Conservation (phyloP, 2,797 vertebrate genomes). For the Nothura maculosa region DNA sequence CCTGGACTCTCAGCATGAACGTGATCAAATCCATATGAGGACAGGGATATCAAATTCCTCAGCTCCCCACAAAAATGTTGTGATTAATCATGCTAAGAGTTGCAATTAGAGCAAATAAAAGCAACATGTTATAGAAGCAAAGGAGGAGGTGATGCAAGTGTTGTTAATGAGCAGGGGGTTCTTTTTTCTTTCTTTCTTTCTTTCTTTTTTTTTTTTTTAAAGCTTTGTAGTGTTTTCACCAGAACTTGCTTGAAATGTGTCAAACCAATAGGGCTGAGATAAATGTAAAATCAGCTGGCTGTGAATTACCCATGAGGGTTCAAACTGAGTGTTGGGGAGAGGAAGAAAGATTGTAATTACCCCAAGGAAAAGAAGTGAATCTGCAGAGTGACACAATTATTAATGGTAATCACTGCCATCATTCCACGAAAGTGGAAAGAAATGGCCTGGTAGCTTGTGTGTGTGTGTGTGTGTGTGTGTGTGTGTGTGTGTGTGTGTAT, state of each 20-base stretch:
- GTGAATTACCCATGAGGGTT: constrained; percentile 15
- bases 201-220: too few relatives aligned
- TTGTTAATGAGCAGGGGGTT: constrained; percentile 2
- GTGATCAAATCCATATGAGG: constrained; percentile 55
- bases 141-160: constrained; percentile 30
- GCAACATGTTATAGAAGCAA: constrained; percentile 37
- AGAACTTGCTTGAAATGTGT: constrained; percentile 30
- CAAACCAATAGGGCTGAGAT: constrained; percentile 30
- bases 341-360: constrained; percentile 45
- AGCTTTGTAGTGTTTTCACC: constrained; percentile 2
- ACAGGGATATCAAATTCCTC: constrained; percentile 50
- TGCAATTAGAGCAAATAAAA: constrained; percentile 70
- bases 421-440: neutral
- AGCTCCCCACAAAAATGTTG: constrained; percentile 42
- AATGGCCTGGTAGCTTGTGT: neutral
- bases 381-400: constrained; percentile 46
- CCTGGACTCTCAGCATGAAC: constrained; percentile 35
- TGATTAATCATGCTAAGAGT: constrained; percentile 56
- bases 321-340: constrained; percentile 9
- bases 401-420: constrained; percentile 35
- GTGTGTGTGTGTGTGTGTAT: rapidly evolving
- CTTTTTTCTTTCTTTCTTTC: neutral
- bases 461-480: too few relatives aligned
- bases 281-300: constrained; percentile 31
- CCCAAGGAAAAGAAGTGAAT: constrained; percentile 44